Evolutionary conservation across 2,113 vertebrate species (phyloP).

Genomic region (Tragelaphus scriptus): DNA sequence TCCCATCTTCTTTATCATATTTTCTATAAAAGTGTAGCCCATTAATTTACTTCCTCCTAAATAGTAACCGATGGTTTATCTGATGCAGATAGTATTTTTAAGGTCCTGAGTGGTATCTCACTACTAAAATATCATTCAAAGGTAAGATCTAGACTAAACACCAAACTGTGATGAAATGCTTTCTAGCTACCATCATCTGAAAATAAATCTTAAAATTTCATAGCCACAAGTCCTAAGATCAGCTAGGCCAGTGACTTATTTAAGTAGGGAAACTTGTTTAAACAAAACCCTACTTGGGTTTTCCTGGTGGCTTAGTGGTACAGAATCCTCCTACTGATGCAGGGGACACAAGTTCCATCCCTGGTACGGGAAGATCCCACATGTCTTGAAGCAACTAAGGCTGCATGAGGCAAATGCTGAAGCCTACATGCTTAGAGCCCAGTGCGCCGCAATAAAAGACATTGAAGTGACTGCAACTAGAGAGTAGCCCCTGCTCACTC

Average conservation of each 20-base stretch:
- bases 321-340: neutral
- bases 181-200: neutral
- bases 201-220: neutral
- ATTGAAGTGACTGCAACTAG: neutral
- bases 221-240: neutral
- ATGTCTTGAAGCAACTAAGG: neutral
- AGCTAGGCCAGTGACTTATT: neutral
- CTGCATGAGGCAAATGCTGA: neutral
- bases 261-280: neutral
- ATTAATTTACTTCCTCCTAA: constrained; percentile 17
- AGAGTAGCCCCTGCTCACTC: neutral
- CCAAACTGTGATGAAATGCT: neutral
- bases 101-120: neutral
- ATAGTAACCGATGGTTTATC: neutral
- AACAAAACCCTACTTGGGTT: neutral
- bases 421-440: neutral
- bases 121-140: neutral
- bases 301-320: neutral
- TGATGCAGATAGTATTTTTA: neutral
- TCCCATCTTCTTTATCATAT: neutral
- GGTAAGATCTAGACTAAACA: neutral
- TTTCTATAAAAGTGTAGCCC: neutral
- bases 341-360: neutral
- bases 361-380: neutral
- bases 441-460: neutral